Evolutionary conservation across 1,140 invertebrate genomes (phyloP).

Genomic region (Stenopsyche tienmushanensis): DNA sequence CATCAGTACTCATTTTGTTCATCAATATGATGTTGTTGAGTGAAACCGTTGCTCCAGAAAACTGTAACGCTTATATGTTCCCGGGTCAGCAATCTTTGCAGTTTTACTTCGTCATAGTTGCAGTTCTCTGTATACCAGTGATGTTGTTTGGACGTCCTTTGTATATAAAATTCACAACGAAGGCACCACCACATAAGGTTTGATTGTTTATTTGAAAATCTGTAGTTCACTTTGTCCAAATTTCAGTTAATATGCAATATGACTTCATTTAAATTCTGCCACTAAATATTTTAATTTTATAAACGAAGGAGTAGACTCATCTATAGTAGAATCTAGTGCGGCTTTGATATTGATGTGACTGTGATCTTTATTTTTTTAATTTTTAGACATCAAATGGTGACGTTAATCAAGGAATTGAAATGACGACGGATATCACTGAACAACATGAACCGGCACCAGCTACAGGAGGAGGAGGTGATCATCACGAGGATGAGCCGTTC

Average conservation of each 20-base stretch:
- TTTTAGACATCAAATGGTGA: slow-evolving; percentile 57
- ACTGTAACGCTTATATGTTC: slow-evolving; percentile 74
- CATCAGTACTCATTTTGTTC: slow-evolving; percentile 85
- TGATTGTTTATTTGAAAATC: too few species aligned
- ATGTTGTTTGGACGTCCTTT: slow-evolving; percentile 92
- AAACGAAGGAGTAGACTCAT: too few species aligned
- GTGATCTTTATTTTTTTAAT: slow-evolving; percentile 3
- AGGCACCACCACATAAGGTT: slow-evolving; percentile 30
- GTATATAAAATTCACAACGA: slow-evolving; percentile 56
- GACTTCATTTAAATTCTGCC: too few species aligned
- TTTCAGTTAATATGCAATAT: too few species aligned
- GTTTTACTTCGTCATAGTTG: slow-evolving; percentile 69
- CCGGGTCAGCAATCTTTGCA: slow-evolving; percentile 71
- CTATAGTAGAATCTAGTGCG: too few species aligned
- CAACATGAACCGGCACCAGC: too few species aligned
- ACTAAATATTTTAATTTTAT: too few species aligned
- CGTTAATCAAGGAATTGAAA: slow-evolving; percentile 64
- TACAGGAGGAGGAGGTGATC: slow-evolving; percentile 48
- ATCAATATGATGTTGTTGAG: slow-evolving; percentile 91
- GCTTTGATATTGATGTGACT: too few species aligned
- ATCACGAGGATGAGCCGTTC: slow-evolving; percentile 71
- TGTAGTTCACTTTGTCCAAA: too few species aligned
- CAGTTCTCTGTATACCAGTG: slow-evolving; percentile 83
- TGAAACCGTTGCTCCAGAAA: slow-evolving; percentile 45
- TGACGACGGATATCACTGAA: slow-evolving; percentile 53